phyloP scores from a whole-genome alignment of 2,797 vertebrate genomes.

The Coilia nasus region DNA sequence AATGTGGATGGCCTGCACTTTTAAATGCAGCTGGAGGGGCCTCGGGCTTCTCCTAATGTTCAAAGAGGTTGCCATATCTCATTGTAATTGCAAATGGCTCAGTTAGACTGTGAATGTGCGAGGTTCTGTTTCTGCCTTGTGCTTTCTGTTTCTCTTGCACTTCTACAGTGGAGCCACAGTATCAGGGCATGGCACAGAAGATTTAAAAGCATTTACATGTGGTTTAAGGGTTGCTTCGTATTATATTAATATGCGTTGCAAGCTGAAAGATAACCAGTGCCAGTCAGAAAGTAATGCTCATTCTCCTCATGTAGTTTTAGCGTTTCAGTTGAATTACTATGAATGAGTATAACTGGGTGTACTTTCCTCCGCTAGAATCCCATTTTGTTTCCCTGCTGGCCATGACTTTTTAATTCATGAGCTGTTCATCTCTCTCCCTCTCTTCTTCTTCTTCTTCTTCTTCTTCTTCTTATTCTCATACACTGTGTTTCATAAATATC shows the following conservation, averaged over 20 bases:
- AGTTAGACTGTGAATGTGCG: neutral
- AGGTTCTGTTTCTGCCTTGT: neutral
- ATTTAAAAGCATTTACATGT: too few relatives aligned
- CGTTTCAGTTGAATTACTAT: neutral
- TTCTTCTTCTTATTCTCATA: neutral
- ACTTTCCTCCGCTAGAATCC: neutral
- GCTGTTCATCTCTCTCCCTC: neutral
- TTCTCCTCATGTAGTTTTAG: neutral
- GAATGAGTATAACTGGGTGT: neutral
- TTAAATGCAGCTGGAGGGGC: neutral
- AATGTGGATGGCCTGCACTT: slow-evolving; percentile 1
- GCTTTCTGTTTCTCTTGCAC: neutral
- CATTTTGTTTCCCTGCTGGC: neutral
- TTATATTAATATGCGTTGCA: too few relatives aligned
- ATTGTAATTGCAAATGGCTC: neutral
- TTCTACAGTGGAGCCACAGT: neutral
- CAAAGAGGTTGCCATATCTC: neutral
- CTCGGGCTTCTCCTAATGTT: neutral
- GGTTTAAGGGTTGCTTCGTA: too few relatives aligned
- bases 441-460: neutral
- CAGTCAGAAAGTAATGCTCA: neutral
- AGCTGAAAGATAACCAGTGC: too few relatives aligned
- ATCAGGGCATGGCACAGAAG: too few relatives aligned
- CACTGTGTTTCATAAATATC: too few relatives aligned
- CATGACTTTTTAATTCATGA: neutral